Base-by-base conservation (phyloP, 1,140 invertebrate genomes). In the Choristoneura fumiferana region DNA sequence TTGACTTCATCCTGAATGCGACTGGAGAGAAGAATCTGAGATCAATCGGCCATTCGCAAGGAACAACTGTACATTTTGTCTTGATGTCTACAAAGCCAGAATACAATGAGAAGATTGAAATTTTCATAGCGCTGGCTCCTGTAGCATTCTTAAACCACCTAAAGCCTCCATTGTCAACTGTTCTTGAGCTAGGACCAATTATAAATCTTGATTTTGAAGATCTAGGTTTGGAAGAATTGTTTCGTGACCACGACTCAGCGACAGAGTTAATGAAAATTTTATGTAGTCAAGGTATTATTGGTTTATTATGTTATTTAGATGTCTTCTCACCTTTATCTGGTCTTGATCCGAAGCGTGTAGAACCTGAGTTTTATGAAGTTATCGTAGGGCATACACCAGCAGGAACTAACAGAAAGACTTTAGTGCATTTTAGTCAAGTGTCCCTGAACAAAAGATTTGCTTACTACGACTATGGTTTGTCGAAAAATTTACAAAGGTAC, bases 11-110 rank as follows among this genome's bases (percentile, higher is more conserved):
- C 37, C 58, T 91, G 4, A 52, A 70, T n/a, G 29, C 45, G 29
- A 90, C 86, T 0, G 76, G 77, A 0, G 76, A 84, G 8, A 57
- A 78, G 22, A 64, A 87, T 55, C 53, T 93, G 39, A 72, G 83
- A 58, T 92, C 92, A 65, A 76, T 93, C 8, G 93, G 92, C 0
- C 91, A 93, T 60, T 87, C 82, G 4, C 91, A 93, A 81, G 94
- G 94, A 35, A 94, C 93, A 0, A 91, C 91, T n/a, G 81, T 90
- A 10, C 91, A 92, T 65, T 92, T 90, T 65, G 91, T 65, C 0
- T 73, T 93, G 57, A 75, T 90, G 57, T 91, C 91, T 5, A 74
- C 81, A 12, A 82, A 81, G 35, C 91, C 92, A 0, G 84, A 92
- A 55, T 94, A 93, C 65, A 91, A 92, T 58, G 63, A 90, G 18